Conservation (phyloP, 92 coral and sea anemone genomes). For the Bergia puertoricense region DNA sequence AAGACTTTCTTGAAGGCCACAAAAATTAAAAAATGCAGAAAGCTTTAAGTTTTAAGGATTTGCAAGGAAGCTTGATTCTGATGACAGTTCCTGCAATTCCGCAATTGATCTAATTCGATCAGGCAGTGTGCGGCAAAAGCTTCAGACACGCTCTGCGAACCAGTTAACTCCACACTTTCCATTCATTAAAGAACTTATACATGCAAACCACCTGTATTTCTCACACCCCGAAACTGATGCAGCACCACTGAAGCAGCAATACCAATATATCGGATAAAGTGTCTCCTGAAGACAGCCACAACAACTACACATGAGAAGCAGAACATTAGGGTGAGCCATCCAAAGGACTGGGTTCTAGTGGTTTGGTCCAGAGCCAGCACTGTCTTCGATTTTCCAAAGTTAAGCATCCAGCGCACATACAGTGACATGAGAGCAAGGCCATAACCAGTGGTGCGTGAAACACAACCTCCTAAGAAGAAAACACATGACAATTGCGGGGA, state of each 20-base stretch:
- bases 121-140: no score
- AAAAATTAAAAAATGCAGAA: no score
- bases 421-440: constrained; percentile 18
- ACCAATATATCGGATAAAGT: constrained; percentile 12
- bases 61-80: no score
- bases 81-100: no score
- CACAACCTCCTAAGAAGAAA: constrained; percentile 8
- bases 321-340: background rate
- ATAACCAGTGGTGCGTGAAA: constrained; percentile 23
- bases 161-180: no score
- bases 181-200: background rate
- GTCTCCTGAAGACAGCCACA: constrained; percentile 16
- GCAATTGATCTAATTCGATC: no score
- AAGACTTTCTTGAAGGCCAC: no score
- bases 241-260: background rate
- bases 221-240: background rate
- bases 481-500: no score
- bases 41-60: no score
- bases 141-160: no score
- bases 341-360: constrained; percentile 8
- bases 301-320: background rate
- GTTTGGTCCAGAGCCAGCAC: background rate
- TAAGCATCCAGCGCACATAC: constrained; percentile 21
- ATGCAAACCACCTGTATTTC: background rate
- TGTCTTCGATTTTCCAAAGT: background rate